These are phyloP conservation scores for Sprattus sprattus DNA, from an alignment of 2,113 vertebrate genomes.

Conservation along the genomic window DNA sequence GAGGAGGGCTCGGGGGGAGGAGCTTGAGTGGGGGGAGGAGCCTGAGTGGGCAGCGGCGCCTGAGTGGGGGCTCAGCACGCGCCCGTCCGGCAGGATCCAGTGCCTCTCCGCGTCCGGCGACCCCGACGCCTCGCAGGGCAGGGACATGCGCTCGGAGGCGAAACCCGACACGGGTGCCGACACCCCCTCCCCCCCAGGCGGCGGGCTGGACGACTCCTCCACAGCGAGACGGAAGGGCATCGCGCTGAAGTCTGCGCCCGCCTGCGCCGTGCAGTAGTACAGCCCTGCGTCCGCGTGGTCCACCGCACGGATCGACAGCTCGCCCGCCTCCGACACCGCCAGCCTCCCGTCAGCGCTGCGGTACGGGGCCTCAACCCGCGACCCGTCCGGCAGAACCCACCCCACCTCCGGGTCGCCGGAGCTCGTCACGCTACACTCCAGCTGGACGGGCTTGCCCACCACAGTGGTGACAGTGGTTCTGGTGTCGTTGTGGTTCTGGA, in stretches of 20 bases:
- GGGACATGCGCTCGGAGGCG: conserved; percentile 63
- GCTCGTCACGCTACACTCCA: conserved; percentile 76
- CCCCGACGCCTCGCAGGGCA: conserved; percentile 73
- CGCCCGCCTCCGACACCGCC: conserved; percentile 71
- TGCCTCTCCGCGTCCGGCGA: conserved; percentile 79
- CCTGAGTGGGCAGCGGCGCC: conserved; percentile 71
- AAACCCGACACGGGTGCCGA: conserved; percentile 60
- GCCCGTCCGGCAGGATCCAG: conserved; percentile 82
- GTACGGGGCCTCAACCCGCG: conserved; percentile 68
- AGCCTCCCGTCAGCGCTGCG: conserved; percentile 64
- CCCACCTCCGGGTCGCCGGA: conserved; percentile 70
- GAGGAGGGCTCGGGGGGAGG: conserved; percentile 66
- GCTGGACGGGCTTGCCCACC: conserved; percentile 66
- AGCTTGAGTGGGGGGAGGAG: conserved; percentile 65
- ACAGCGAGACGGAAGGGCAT: conserved; percentile 73
- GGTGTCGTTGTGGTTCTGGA: conserved; percentile 64
- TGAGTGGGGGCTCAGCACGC: conserved; percentile 59
- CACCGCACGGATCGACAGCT: conserved; percentile 67
- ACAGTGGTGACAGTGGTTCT: conserved; percentile 58
- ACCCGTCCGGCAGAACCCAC: conserved; percentile 83
- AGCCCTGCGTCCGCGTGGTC: conserved; percentile 74
- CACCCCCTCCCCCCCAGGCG: conserved; percentile 51
- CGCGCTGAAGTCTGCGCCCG: conserved; percentile 68
- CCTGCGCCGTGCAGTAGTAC: conserved; percentile 80
- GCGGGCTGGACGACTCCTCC: conserved; percentile 64